A percentile compares a stretch with the other conserved stretches of the same genome.
These are phyloP conservation scores for Dolichoris vasculosae DNA, from an alignment of 1,140 invertebrate species.

Conservation along the genomic window DNA sequence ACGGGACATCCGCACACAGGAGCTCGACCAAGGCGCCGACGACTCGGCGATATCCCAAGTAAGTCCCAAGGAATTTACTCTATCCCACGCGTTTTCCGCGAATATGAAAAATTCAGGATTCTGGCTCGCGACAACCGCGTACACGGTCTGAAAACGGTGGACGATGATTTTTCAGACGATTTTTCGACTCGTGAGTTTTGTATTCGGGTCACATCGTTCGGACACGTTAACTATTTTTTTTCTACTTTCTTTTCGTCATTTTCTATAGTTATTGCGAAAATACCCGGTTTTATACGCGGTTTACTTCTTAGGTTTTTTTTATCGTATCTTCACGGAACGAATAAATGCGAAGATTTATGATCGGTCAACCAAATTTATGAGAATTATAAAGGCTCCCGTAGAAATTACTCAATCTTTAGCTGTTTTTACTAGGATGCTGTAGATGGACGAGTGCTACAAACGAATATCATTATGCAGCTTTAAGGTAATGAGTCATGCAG, in stretches of 20 bases:
- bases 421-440: background rate
- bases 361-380: background rate
- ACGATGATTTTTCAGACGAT: too few relatives aligned
- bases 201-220: background rate
- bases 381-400: slow-evolving; percentile 7
- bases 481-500: background rate
- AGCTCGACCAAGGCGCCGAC: background rate
- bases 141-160: too few relatives aligned
- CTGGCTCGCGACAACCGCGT: background rate
- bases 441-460: background rate
- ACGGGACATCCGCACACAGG: slow-evolving; percentile 37
- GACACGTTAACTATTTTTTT: background rate
- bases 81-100: background rate
- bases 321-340: background rate
- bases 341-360: slow-evolving; percentile 32
- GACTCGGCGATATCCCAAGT: slow-evolving; percentile 43
- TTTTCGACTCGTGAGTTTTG: too few relatives aligned
- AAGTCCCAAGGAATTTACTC: background rate
- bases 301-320: background rate
- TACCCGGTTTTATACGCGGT: background rate
- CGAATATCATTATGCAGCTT: background rate
- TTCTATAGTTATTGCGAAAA: slow-evolving; percentile 25
- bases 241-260: slow-evolving; percentile 3
- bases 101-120: background rate
- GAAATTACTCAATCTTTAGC: slow-evolving; percentile 26